A percentile compares a stretch with the other conserved stretches of the same genome.
phyloP scores from a whole-genome alignment of 2,113 vertebrate species.

The Thomomys bottae region DNA sequence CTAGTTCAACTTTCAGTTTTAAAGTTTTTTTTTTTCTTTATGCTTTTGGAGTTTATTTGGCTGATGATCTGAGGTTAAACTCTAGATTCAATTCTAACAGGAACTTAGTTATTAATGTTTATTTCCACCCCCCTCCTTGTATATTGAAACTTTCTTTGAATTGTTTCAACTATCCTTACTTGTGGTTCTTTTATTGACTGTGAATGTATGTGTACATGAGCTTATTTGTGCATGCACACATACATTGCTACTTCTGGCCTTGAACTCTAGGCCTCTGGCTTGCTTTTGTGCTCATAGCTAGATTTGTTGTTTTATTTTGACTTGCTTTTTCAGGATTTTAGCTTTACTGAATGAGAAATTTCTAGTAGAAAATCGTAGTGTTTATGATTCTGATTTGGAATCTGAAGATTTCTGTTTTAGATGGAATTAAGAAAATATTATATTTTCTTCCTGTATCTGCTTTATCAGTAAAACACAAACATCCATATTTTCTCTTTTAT shows the following conservation, averaged over 20 bases:
- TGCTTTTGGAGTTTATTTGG: neutral
- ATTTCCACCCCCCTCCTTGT: neutral
- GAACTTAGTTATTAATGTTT: neutral
- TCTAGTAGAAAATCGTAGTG: neutral
- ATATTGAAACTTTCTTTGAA: neutral
- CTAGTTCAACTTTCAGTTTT: constrained; percentile 13
- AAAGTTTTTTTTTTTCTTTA: constrained; percentile 23
- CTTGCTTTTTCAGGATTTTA: neutral
- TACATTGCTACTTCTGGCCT: too few species aligned
- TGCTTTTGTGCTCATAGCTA: too few species aligned
- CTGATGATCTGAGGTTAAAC: neutral
- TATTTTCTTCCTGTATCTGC: neutral
- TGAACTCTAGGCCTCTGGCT: too few species aligned
- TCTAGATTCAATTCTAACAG: neutral
- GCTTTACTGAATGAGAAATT: neutral
- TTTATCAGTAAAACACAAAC: neutral
- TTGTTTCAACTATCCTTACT: constrained; percentile 18
- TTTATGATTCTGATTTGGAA: neutral
- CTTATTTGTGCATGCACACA: too few species aligned
- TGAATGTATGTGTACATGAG: too few species aligned
- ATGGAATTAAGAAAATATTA: neutral
- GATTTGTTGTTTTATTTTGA: too few species aligned
- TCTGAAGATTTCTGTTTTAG: neutral
- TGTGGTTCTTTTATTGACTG: neutral
- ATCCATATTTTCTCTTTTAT: neutral